These are phyloP conservation scores for Onchidella celtica DNA, from an alignment of 2,888 invertebrate genomes.

Conservation along the genomic window DNA sequence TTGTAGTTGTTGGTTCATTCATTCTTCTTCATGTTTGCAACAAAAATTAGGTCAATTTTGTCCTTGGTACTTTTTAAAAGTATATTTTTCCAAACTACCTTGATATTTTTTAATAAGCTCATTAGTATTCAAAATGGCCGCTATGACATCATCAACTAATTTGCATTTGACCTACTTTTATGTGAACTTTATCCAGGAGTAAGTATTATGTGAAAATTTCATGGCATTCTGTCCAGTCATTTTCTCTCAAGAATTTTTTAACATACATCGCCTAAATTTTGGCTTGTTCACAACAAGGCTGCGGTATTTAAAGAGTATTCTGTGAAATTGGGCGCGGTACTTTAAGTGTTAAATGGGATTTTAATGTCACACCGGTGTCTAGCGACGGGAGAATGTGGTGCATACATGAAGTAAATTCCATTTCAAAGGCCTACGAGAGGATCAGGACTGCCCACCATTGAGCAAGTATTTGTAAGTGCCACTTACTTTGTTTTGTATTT, in stretches of 20 bases:
- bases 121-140: constrained; percentile 19
- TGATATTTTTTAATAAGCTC: neutral
- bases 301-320: too few relatives aligned
- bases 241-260: neutral
- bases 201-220: constrained; percentile 3
- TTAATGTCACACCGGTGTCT: too few relatives aligned
- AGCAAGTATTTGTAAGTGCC: too few relatives aligned
- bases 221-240: neutral
- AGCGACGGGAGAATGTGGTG: too few relatives aligned
- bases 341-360: too few relatives aligned
- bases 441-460: too few relatives aligned
- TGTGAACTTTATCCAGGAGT: neutral
- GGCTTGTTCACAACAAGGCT: too few relatives aligned
- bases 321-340: neutral
- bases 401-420: too few relatives aligned
- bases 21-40: neutral
- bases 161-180: neutral
- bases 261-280: neutral
- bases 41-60: neutral
- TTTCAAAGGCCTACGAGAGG: too few relatives aligned
- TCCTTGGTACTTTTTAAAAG: neutral
- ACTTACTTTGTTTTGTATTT: too few relatives aligned
- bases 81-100: neutral
- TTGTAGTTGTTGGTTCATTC: neutral
- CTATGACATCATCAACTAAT: neutral